Base-by-base conservation (phyloP, 1,140 invertebrate genomes). In the Paracyclopina nana region DNA sequence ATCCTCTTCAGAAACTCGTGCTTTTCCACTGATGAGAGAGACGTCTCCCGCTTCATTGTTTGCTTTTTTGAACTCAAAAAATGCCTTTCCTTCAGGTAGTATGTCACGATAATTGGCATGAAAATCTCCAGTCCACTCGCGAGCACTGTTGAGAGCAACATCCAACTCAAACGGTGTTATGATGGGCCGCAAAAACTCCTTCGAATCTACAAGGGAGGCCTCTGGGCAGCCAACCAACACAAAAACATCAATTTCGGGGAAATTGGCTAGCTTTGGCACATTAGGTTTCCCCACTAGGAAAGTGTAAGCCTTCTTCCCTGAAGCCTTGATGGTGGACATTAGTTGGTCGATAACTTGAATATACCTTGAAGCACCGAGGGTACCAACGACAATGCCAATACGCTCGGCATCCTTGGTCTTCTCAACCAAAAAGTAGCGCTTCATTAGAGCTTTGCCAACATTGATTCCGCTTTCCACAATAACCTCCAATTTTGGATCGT, bases 121-220 rank as follows among this genome's bases (percentile, higher is more conserved):
- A 62, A 82, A 81, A 25, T 75, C 70, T 24, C 66, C 67, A 40
- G 61, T 66, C 71, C 70, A 72, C 50, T 55, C 68, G 63, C 60
- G 70, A 68, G 58, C 69, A 69, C 57, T 69, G 63, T 65, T 80
- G 59, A 86, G 72, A 3, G 88, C 90, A 27, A 91, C 67, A 68
- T 95, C 90, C 30, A 92, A 68, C 66, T 96, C 90, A 66, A 76
- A 88, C 3, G 87, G 80, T n/a, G 83, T 86, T 1, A 90, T 74
- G 42, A 96, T 74, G 4, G 88, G 86, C 59, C 80, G 81, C 51
- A 82, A 80, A 62, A 84, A 90, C 29, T 92, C 85, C 59, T 78
- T 75, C 38, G 74, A 79, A 59, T 83, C 79, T 55, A 84, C 77
- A 40, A 90, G 65, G 14, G 65, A 64, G 63, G 80, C 87, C 64